Evolutionary conservation across 64 coral and sea anemone genomes (phyloP).

Genomic region (Cladopsammia gracilis): DNA sequence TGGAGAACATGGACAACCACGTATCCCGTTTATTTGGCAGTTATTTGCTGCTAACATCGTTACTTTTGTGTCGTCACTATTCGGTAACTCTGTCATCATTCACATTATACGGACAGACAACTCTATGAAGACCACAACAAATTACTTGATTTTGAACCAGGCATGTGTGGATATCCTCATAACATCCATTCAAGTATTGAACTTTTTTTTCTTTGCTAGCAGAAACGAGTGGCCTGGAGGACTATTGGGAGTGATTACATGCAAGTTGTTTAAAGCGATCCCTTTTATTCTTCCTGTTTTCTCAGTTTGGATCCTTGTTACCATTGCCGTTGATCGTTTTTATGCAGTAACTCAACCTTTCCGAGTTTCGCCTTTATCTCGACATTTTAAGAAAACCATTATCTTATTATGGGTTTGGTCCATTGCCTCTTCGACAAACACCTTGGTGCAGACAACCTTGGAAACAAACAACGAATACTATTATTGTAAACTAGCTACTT

Average conservation of each 20-base stretch:
- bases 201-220: not conserved
- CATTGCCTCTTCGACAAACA: not conserved
- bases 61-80: not conserved
- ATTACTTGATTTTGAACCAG: conserved; percentile 26
- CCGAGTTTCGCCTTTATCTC: not conserved
- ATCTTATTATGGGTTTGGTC: not conserved
- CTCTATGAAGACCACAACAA: not conserved
- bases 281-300: not conserved
- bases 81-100: conserved; percentile 13
- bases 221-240: not conserved
- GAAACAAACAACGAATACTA: not conserved
- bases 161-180: not conserved
- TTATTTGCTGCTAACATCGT: not conserved
- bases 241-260: not conserved
- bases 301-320: not conserved
- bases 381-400: not conserved
- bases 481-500: not conserved
- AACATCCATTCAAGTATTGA: not conserved
- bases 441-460: not conserved
- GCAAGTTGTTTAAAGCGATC: not conserved
- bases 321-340: conserved; percentile 13
- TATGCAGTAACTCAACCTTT: conserved; percentile 4
- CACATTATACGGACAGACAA: conserved; percentile 13
- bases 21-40: not conserved
- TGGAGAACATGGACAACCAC: too few relatives aligned